A percentile compares a stretch with the other conserved stretches of the same genome.
These are phyloP conservation scores for Zaprionus lachaisei DNA, from an alignment of 1,140 invertebrate genomes.

Conservation along the genomic window DNA sequence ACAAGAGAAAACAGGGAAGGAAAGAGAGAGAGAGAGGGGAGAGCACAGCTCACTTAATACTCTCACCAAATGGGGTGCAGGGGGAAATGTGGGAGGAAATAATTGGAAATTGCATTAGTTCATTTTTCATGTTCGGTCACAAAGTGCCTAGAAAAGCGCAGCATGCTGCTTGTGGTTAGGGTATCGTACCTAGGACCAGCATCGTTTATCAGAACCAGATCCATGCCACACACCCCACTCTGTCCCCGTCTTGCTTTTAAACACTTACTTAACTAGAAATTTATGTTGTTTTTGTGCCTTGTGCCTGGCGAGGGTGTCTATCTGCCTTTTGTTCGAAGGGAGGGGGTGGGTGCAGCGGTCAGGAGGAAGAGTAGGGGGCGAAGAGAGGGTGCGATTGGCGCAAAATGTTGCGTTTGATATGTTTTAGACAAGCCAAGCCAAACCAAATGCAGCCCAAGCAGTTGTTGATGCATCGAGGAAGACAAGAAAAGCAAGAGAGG, in stretches of 20 bases:
- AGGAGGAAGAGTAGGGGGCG: not conserved
- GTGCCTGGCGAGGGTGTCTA: not conserved
- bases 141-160: not conserved
- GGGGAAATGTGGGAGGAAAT: not conserved
- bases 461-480: conserved; percentile 63
- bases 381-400: conserved; percentile 56
- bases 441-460: conserved; percentile 57
- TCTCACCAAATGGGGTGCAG: conserved; percentile 5
- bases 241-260: conserved; percentile 70
- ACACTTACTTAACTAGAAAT: conserved; percentile 83
- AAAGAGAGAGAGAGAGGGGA: not conserved
- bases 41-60: conserved; percentile 9
- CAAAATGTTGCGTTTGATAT: conserved; percentile 81
- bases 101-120: not conserved
- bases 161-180: not conserved
- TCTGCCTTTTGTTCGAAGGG: too few species aligned
- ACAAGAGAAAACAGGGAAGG: conserved; percentile 4
- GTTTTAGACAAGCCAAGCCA: conserved; percentile 62
- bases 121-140: not conserved
- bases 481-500: not conserved
- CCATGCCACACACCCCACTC: not conserved
- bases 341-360: not conserved
- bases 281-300: conserved; percentile 77
- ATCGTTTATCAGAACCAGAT: conserved; percentile 68
- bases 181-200: conserved; percentile 36